phyloP scores from a whole-genome alignment of 2,888 invertebrate species.

The Drosophila emarginata region DNA sequence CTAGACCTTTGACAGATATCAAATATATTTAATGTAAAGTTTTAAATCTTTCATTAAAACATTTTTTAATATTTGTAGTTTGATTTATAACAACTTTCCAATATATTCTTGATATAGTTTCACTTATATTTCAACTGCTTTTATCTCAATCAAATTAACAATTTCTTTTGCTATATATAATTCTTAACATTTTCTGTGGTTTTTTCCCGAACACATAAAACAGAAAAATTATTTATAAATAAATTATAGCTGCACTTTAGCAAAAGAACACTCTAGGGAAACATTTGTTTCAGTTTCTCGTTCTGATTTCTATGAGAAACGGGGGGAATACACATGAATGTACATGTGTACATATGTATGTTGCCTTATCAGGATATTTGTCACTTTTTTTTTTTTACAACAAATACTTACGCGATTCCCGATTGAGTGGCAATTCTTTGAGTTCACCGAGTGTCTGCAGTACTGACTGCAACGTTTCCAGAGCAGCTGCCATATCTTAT shows the following conservation, averaged over 20 bases:
- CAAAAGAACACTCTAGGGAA: slow-evolving; percentile 15
- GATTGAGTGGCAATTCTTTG: slow-evolving; percentile 75
- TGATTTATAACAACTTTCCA: neutral
- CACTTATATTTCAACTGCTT: neutral
- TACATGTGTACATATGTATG: too few relatives aligned
- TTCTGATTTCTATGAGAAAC: neutral
- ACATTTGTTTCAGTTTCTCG: neutral
- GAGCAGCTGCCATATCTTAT: slow-evolving; percentile 75
- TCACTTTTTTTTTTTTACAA: neutral
- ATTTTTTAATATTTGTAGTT: too few relatives aligned
- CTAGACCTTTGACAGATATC: neutral
- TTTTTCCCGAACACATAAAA: slow-evolving; percentile 20
- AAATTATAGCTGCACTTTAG: slow-evolving; percentile 63
- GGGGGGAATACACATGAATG: too few relatives aligned
- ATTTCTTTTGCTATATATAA: neutral
- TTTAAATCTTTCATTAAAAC: too few relatives aligned
- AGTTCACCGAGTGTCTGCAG: slow-evolving; percentile 73
- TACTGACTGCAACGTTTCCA: slow-evolving; percentile 73
- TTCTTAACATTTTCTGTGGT: slow-evolving; percentile 21
- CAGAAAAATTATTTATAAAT: slow-evolving; percentile 60
- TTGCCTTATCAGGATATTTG: slow-evolving; percentile 21
- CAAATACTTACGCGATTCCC: slow-evolving; percentile 77
- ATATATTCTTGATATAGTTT: neutral
- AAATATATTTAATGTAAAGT: neutral
- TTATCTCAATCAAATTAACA: too few relatives aligned